Percentiles rank a stretch among this genome's conserved stretches.
phyloP scores from a whole-genome alignment of 2,888 invertebrate genomes.

The Pharmacophagus antenor region DNA sequence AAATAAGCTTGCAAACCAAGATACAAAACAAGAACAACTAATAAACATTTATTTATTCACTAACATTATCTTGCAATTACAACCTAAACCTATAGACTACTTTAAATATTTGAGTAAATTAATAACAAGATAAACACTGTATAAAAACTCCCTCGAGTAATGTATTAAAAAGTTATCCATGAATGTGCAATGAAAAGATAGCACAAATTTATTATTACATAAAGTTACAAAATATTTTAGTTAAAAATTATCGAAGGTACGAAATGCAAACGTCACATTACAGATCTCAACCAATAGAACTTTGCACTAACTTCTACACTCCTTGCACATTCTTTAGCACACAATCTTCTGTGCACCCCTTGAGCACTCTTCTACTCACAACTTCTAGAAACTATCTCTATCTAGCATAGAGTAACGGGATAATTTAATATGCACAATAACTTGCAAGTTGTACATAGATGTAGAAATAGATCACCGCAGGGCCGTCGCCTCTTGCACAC shows the following conservation, averaged over 20 bases:
- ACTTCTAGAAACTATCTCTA: constrained; percentile 69
- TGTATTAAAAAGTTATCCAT: too few relatives aligned
- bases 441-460: constrained; percentile 65
- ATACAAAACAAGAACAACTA: too few relatives aligned
- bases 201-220: too few relatives aligned
- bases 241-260: neutral
- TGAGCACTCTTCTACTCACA: constrained; percentile 62
- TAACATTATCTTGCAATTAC: too few relatives aligned
- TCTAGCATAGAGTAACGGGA: constrained; percentile 69
- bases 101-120: too few relatives aligned
- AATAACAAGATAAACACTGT: too few relatives aligned
- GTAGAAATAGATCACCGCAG: constrained; percentile 63
- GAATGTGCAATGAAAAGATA: too few relatives aligned
- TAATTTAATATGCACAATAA: constrained; percentile 65
- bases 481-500: constrained; percentile 65
- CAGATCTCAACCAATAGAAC: constrained; percentile 70
- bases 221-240: too few relatives aligned
- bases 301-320: constrained; percentile 74
- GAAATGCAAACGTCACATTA: constrained; percentile 44
- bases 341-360: constrained; percentile 72
- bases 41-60: too few relatives aligned
- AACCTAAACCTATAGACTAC: too few relatives aligned
- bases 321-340: constrained; percentile 64
- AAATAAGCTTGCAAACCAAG: too few relatives aligned
- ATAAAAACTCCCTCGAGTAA: too few relatives aligned